Conservation (phyloP, 2,888 invertebrate species). For the Peribatodes rhomboidaria region DNA sequence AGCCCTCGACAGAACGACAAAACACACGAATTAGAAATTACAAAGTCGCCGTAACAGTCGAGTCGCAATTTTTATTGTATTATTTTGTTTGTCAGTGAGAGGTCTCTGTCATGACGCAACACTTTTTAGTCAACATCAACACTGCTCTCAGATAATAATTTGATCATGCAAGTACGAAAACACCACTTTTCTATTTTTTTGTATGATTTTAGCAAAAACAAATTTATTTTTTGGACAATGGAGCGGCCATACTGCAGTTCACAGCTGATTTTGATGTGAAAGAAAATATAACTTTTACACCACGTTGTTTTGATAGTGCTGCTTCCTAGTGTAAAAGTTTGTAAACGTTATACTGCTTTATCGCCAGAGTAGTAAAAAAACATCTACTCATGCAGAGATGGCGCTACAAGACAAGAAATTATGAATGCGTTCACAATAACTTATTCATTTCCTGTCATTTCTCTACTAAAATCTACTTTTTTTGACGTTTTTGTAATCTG, state of each 20-base stretch:
- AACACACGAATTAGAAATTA: conserved; percentile 69
- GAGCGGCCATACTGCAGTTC: conserved; percentile 86
- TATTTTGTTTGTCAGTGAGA: conserved; percentile 84
- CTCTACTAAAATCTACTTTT: neutral
- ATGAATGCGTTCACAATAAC: conserved; percentile 21
- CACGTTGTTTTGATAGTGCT: conserved; percentile 78
- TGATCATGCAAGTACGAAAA: conserved; percentile 76
- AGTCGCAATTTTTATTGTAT: conserved; percentile 82
- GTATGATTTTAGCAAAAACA: conserved; percentile 75
- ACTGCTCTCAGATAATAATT: conserved; percentile 70
- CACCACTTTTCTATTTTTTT: conserved; percentile 79
- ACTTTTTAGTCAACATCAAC: conserved; percentile 83
- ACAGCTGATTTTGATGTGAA: conserved; percentile 87
- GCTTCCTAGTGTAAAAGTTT: conserved; percentile 62
- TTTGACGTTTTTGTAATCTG: neutral
- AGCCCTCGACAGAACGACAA: conserved; percentile 67
- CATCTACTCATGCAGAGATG: neutral
- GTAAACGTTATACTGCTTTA: conserved; percentile 61
- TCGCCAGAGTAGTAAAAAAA: conserved; percentile 45
- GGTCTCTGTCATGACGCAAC: conserved; percentile 86
- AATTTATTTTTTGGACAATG: conserved; percentile 77
- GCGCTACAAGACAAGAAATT: neutral
- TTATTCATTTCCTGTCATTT: neutral
- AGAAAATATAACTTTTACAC: conserved; percentile 75
- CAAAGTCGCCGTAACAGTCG: conserved; percentile 62